Conservation (phyloP, 2,888 invertebrate species). For the Lissonota sp. region DNA sequence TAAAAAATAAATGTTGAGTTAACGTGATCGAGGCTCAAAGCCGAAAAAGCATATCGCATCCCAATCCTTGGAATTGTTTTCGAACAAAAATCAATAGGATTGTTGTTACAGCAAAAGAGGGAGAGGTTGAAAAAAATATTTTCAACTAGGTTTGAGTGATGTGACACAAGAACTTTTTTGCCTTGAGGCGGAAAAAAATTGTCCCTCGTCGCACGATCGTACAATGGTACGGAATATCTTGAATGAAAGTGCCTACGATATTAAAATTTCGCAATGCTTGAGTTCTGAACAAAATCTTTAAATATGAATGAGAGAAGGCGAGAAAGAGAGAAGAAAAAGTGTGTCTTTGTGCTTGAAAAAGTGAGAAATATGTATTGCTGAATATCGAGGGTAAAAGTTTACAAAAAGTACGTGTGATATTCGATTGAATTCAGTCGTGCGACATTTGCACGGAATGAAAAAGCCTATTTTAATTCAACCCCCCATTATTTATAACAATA, state of each 20-base stretch:
- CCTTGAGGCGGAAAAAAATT: slow-evolving; percentile 14
- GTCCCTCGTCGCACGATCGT: slow-evolving; percentile 39
- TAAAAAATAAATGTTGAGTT: slow-evolving; percentile 38
- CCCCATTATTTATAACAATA: slow-evolving; percentile 75
- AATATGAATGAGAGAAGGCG: slow-evolving; percentile 7
- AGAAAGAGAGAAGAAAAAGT: slow-evolving; percentile 25
- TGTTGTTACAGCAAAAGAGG: not conserved
- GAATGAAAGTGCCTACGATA: slow-evolving; percentile 66
- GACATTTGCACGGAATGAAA: slow-evolving; percentile 3
- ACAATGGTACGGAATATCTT: slow-evolving; percentile 60
- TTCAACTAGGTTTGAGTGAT: not conserved
- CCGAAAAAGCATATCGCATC: slow-evolving; percentile 61
- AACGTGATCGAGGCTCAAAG: slow-evolving; percentile 61
- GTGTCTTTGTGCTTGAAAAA: slow-evolving; percentile 1
- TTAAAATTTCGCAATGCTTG: slow-evolving; percentile 45
- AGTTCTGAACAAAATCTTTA: slow-evolving; percentile 28
- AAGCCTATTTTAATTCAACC: slow-evolving; percentile 75
- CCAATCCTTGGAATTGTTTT: slow-evolving; percentile 57
- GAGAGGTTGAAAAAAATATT: slow-evolving; percentile 18
- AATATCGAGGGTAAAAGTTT: slow-evolving; percentile 21
- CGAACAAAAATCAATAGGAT: slow-evolving; percentile 23
- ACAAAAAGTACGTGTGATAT: not conserved
- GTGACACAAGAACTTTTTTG: not conserved
- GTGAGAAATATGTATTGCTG: slow-evolving; percentile 20
- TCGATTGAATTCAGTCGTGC: slow-evolving; percentile 27